phyloP scores from a whole-genome alignment of 2,888 invertebrate genomes.

The Chouioia cunea region DNA sequence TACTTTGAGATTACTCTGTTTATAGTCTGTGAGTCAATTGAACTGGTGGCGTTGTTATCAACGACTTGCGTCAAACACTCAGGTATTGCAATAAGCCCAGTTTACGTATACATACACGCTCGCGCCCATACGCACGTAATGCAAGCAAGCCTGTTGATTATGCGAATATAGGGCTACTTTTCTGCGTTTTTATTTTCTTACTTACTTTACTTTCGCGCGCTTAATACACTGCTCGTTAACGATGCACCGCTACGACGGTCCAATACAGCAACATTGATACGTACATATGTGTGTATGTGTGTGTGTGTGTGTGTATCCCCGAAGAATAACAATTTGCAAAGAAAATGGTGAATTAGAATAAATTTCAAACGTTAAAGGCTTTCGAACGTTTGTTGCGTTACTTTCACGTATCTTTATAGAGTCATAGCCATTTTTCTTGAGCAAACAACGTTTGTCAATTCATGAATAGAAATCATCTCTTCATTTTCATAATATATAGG shows the following conservation, averaged over 20 bases:
- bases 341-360: constrained; percentile 14
- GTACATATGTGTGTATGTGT: no score
- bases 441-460: no score
- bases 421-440: no score
- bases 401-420: no score
- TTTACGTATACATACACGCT: constrained; percentile 7
- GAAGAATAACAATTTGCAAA: constrained; percentile 18
- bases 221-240: background rate
- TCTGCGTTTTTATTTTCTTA: background rate
- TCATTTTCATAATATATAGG: no score
- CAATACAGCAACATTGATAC: no score
- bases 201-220: background rate
- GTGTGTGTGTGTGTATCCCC: background rate
- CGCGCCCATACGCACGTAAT: constrained; percentile 15
- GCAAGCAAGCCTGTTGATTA: constrained; percentile 27
- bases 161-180: constrained; percentile 38
- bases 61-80: background rate
- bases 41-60: background rate
- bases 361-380: no score
- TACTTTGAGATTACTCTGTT: background rate
- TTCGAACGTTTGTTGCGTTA: no score
- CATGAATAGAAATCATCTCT: no score
- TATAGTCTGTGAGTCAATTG: background rate
- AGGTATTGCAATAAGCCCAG: constrained; percentile 28
- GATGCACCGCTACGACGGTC: background rate